phyloP scores from a whole-genome alignment of 2,888 invertebrate species.

The Meteorus cinctellus region DNA sequence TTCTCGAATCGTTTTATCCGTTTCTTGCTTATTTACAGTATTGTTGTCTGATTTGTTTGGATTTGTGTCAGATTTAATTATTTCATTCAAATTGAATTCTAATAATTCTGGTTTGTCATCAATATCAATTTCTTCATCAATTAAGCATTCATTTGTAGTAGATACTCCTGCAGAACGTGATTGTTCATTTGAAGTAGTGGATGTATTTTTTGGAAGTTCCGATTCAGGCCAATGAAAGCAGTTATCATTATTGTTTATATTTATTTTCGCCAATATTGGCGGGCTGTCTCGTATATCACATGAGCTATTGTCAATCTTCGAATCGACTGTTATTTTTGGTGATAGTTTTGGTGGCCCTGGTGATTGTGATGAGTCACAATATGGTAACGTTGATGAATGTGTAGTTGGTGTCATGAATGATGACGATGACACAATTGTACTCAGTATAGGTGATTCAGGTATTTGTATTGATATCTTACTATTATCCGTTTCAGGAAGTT shows the following conservation, averaged over 20 bases:
- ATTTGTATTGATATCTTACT: neutral
- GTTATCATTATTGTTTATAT: conserved; percentile 45
- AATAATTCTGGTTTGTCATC: conserved; percentile 28
- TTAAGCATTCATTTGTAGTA: conserved; percentile 22
- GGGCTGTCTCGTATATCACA: conserved; percentile 57
- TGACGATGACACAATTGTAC: conserved; percentile 17
- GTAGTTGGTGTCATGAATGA: neutral
- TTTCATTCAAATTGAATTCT: conserved; percentile 1
- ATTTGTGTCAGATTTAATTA: conserved; percentile 1
- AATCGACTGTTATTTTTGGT: conserved; percentile 53
- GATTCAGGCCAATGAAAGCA: conserved; percentile 38
- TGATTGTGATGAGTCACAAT: conserved; percentile 48
- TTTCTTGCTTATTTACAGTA: neutral
- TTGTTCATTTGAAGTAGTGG: neutral
- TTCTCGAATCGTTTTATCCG: neutral
- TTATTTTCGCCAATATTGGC: conserved; percentile 58
- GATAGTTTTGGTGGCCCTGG: conserved; percentile 62
- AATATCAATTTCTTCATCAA: conserved; percentile 36
- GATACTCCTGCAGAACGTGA: conserved; percentile 7
- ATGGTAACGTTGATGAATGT: conserved; percentile 36
- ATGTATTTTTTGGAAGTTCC: neutral
- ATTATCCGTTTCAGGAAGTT: conserved; percentile 53
- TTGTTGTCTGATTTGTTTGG: neutral
- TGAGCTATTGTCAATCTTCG: conserved; percentile 45
- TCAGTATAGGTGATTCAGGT: neutral